phyloP scores from a whole-genome alignment of 1,140 invertebrate species.

The Radopholus similis region DNA sequence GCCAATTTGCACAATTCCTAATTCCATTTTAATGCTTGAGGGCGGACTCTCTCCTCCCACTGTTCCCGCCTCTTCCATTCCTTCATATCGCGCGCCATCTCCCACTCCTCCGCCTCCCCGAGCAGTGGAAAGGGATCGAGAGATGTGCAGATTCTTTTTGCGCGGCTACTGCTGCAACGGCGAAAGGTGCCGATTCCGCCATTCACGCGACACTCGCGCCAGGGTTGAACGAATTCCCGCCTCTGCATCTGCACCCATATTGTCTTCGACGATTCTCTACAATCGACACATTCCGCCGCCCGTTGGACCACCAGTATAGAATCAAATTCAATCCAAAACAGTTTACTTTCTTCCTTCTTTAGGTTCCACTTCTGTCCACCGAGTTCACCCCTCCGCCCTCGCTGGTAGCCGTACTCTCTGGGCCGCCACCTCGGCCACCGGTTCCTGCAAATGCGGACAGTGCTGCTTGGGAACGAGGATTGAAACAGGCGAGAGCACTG shows the following conservation, averaged over 20 bases:
- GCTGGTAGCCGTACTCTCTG: background rate
- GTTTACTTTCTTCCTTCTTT: background rate
- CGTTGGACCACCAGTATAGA: constrained; percentile 6
- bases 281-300: constrained; percentile 11
- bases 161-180: constrained; percentile 16
- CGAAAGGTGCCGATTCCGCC: constrained; percentile 7
- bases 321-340: background rate
- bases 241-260: background rate
- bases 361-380: constrained; percentile 16
- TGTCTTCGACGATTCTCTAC: background rate
- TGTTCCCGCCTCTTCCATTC: background rate
- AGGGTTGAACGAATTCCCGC: background rate
- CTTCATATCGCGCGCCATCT: background rate
- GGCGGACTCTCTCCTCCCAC: background rate
- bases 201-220: background rate
- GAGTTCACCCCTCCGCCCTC: constrained; percentile 2
- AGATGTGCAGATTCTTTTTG: constrained; percentile 6
- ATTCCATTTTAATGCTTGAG: background rate
- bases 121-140: background rate
- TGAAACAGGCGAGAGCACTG: constrained; percentile 3
- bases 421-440: background rate
- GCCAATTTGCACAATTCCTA: background rate
- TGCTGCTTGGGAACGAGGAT: constrained; percentile 7
- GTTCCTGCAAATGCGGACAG: constrained; percentile 4
- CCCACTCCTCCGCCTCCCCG: background rate